A percentile compares a stretch with the other conserved stretches of the same genome.
phyloP scores from a whole-genome alignment of 1,140 invertebrate species.

The Dermatophagoides farinae region DNA sequence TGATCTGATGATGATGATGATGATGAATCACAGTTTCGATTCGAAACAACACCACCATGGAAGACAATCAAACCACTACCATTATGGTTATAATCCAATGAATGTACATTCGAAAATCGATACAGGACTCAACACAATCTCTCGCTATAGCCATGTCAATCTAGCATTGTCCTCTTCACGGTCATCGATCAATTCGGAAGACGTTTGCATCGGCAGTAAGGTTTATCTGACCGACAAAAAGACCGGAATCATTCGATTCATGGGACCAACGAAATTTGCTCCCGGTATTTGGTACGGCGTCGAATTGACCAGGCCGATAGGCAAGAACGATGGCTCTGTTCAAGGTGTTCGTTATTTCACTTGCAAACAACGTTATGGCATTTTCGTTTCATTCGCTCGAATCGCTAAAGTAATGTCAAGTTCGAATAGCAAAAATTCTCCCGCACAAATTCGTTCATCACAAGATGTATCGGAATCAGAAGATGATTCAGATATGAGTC shows the following conservation, averaged over 20 bases:
- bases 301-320: constrained; percentile 68
- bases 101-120: constrained; percentile 30
- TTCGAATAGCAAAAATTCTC: constrained; percentile 25
- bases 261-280: constrained; percentile 69
- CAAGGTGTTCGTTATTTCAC: constrained; percentile 72
- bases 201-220: constrained; percentile 28
- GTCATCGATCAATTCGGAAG: not conserved
- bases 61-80: too few relatives aligned
- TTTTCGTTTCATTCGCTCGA: not conserved
- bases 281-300: constrained; percentile 70
- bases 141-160: not conserved
- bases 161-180: constrained; percentile 8
- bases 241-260: constrained; percentile 35
- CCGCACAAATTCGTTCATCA: constrained; percentile 19
- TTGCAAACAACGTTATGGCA: constrained; percentile 32
- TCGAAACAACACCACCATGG: not conserved
- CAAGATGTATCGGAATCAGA: constrained; percentile 1
- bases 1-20: not conserved
- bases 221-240: constrained; percentile 32
- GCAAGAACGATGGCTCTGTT: constrained; percentile 74
- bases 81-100: not conserved
- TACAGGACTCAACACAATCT: constrained; percentile 24
- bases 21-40: not conserved
- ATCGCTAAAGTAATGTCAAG: not conserved
- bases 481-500: constrained; percentile 3